These are phyloP conservation scores for Rhyacophila brunnea DNA, from an alignment of 1,140 invertebrate species.

Conservation along the genomic window DNA sequence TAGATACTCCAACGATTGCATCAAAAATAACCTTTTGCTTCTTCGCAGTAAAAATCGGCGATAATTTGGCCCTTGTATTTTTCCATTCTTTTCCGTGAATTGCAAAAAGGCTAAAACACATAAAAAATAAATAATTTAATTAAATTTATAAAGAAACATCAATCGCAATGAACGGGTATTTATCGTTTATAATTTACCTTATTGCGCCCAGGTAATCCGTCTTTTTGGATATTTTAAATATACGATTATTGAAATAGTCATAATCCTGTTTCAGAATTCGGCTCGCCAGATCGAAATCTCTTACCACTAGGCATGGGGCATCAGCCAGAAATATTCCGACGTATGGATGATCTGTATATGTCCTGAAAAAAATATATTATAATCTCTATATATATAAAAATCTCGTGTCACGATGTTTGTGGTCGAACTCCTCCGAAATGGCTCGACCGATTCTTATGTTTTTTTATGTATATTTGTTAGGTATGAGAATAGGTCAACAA, in stretches of 20 bases:
- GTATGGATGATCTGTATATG: constrained; percentile 21
- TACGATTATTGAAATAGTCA: constrained; percentile 22
- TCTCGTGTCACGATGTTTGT: no score
- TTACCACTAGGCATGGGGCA: constrained; percentile 22
- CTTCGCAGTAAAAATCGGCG: constrained; percentile 39
- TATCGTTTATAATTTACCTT: constrained; percentile 8
- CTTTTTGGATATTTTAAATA: constrained; percentile 20
- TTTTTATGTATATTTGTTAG: no score
- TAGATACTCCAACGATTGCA: constrained; percentile 6
- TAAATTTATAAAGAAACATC: no score
- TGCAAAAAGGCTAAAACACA: constrained; percentile 29
- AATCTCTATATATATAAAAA: no score
- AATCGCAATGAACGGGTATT: no score
- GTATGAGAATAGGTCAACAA: no score
- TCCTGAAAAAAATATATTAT: constrained; percentile 18
- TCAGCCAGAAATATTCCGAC: constrained; percentile 30
- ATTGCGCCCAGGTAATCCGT: constrained; percentile 23
- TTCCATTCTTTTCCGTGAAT: constrained; percentile 39
- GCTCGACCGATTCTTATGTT: no score
- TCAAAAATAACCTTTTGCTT: constrained; percentile 22
- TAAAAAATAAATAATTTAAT: neutral
- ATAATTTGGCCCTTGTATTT: constrained; percentile 37
- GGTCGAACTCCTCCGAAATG: no score
- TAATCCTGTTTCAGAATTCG: constrained; percentile 27
- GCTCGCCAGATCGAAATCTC: constrained; percentile 16